A percentile compares a stretch with the other conserved stretches of the same genome.
Evolutionary conservation across 1,140 invertebrate genomes (phyloP).

Genomic region (Zaprionus taronus): DNA sequence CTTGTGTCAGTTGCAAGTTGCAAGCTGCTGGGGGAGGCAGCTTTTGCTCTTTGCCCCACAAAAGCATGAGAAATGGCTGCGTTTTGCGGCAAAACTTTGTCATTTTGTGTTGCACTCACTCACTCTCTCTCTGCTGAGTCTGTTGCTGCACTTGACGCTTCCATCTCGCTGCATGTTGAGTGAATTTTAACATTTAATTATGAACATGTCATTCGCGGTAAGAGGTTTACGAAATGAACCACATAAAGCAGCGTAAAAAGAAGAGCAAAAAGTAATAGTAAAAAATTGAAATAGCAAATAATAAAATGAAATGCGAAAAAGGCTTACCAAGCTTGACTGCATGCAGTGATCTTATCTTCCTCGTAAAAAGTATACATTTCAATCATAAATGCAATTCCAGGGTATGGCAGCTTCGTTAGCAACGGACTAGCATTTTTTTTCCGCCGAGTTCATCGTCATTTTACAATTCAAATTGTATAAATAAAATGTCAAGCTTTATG

Average conservation of each 20-base stretch:
- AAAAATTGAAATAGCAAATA: slow-evolving; percentile 32
- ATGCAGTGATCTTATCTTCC: not conserved
- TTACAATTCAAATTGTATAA: slow-evolving; percentile 63
- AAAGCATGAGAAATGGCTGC: slow-evolving; percentile 39
- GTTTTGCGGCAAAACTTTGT: slow-evolving; percentile 34
- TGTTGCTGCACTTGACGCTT: slow-evolving; percentile 42
- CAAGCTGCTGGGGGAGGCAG: slow-evolving; percentile 8
- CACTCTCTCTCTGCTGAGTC: not conserved
- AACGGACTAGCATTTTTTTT: slow-evolving; percentile 8
- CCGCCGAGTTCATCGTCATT: slow-evolving; percentile 55
- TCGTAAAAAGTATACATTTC: not conserved
- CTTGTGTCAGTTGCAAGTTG: slow-evolving; percentile 48
- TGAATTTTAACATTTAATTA: slow-evolving; percentile 81
- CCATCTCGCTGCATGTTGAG: slow-evolving; percentile 56
- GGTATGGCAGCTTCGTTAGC: not conserved
- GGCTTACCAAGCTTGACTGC: not conserved
- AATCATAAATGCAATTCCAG: slow-evolving; percentile 3
- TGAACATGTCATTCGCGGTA: slow-evolving; percentile 77
- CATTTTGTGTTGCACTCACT: slow-evolving; percentile 36
- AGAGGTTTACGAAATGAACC: slow-evolving; percentile 75
- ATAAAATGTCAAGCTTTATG: slow-evolving; percentile 71
- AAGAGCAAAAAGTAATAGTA: not conserved
- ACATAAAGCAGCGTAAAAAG: slow-evolving; percentile 46
- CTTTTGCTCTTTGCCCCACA: slow-evolving; percentile 19
- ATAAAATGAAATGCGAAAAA: slow-evolving; percentile 33